Percentiles rank a stretch among this genome's conserved stretches.
Conservation (phyloP, 2,113 vertebrate genomes). For the Otolemur garnettii region DNA sequence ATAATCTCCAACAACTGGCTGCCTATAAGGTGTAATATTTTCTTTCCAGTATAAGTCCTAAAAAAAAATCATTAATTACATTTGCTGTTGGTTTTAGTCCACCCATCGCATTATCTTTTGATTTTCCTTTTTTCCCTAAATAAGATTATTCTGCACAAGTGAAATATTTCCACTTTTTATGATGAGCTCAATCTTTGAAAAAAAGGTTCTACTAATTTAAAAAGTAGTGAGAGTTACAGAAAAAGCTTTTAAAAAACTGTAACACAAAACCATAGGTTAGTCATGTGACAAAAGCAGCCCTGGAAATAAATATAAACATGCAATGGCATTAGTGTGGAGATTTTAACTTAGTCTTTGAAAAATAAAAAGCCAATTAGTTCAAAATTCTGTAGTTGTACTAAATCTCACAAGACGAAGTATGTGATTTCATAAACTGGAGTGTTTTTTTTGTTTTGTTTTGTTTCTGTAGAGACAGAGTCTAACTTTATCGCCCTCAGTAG, state of each 20-base stretch:
- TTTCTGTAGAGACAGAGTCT: too few relatives aligned
- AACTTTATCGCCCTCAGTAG: too few relatives aligned
- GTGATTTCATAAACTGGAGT: background rate
- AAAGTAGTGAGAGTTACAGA: background rate
- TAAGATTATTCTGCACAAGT: background rate
- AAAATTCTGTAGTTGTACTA: constrained; percentile 19
- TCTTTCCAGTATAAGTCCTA: background rate
- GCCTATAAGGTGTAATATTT: background rate
- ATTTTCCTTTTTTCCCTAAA: background rate
- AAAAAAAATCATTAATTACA: background rate
- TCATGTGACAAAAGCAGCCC: background rate
- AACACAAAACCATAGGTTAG: background rate
- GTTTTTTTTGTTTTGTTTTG: too few relatives aligned
- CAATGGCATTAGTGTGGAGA: background rate
- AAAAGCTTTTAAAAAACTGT: background rate
- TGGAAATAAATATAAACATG: constrained; percentile 33
- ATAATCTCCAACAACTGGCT: background rate
- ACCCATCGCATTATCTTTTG: background rate
- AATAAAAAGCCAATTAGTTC: background rate
- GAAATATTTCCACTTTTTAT: constrained; percentile 28
- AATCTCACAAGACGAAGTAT: background rate
- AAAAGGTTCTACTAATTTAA: background rate
- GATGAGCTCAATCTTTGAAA: background rate
- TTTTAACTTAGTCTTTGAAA: constrained; percentile 21
- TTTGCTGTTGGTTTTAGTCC: background rate